Percentiles rank a stretch among this genome's conserved stretches.
phyloP scores from a whole-genome alignment of 2,797 vertebrate genomes.

The Bovichtus diacanthus region DNA sequence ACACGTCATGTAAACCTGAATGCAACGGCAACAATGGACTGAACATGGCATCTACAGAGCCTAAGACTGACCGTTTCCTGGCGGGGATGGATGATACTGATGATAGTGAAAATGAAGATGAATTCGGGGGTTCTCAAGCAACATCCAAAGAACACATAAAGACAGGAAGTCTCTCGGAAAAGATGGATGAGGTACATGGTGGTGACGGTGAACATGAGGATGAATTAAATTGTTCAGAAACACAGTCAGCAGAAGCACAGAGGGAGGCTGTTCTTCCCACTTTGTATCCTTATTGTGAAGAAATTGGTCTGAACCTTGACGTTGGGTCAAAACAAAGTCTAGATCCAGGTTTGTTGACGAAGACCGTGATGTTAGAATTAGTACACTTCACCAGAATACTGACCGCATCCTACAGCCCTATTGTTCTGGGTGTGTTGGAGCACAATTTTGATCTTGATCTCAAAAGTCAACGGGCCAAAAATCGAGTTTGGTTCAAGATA shows the following conservation, averaged over 20 bases:
- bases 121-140: not conserved
- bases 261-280: not conserved
- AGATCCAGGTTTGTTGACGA: slow-evolving; percentile 34
- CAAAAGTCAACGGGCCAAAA: slow-evolving; percentile 9
- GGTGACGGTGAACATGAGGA: slow-evolving; percentile 2
- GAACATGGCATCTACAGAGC: not conserved
- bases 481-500: not conserved
- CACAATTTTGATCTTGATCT: slow-evolving; percentile 49
- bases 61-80: not conserved
- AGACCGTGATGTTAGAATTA: slow-evolving; percentile 40
- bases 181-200: not conserved
- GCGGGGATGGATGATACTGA: slow-evolving; percentile 17
- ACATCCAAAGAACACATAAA: not conserved
- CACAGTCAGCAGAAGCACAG: slow-evolving; percentile 6
- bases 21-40: not conserved
- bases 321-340: slow-evolving; percentile 34
- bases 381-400: slow-evolving; percentile 16
- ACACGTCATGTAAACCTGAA: not conserved
- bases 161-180: not conserved
- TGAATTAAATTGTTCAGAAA: not conserved
- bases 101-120: not conserved
- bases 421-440: slow-evolving; percentile 35
- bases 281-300: slow-evolving; percentile 31
- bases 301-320: slow-evolving; percentile 43
- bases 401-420: slow-evolving; percentile 5